A percentile compares a stretch with the other conserved stretches of the same genome.
Evolutionary conservation across 2,888 invertebrate species (phyloP).

Genomic region (Ptychoptera contaminata): DNA sequence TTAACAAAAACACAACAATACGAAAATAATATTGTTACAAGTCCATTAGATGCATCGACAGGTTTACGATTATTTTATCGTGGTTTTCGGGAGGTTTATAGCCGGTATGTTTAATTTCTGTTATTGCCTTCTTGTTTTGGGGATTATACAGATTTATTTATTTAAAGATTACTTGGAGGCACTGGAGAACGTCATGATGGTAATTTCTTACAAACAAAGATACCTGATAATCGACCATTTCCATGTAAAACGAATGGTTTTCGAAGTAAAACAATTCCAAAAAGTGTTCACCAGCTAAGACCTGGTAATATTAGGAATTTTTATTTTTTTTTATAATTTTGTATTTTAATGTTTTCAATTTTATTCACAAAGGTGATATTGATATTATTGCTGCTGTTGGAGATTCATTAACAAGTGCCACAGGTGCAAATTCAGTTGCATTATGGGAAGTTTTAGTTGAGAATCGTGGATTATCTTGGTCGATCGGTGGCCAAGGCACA

Average conservation of each 20-base stretch:
- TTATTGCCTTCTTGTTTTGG: too few species aligned
- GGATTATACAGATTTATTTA: background rate
- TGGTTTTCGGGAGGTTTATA: slow-evolving; percentile 13
- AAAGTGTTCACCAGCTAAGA: slow-evolving; percentile 36
- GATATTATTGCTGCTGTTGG: slow-evolving; percentile 42
- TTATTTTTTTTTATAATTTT: background rate
- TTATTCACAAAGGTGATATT: slow-evolving; percentile 33
- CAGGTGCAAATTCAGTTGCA: slow-evolving; percentile 33
- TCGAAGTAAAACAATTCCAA: slow-evolving; percentile 27
- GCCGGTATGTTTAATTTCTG: slow-evolving; percentile 5
- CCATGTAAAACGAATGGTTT: slow-evolving; percentile 24
- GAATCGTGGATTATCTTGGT: slow-evolving; percentile 33
- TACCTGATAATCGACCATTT: slow-evolving; percentile 20
- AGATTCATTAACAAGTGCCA: slow-evolving; percentile 42
- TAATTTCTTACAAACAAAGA: slow-evolving; percentile 16
- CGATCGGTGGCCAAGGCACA: slow-evolving; percentile 34
- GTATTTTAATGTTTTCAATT: background rate
- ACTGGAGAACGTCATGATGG: slow-evolving; percentile 10
- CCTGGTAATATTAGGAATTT: slow-evolving; percentile 20
- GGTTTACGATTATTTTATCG: slow-evolving; percentile 13
- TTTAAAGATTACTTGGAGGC: slow-evolving; percentile 11
- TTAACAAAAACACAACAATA: slow-evolving; percentile 13
- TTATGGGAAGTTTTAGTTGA: slow-evolving; percentile 32
- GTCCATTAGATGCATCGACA: slow-evolving; percentile 13
- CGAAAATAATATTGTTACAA: slow-evolving; percentile 14